Conservation (phyloP, 2,113 vertebrate genomes). For the Laticauda colubrina region DNA sequence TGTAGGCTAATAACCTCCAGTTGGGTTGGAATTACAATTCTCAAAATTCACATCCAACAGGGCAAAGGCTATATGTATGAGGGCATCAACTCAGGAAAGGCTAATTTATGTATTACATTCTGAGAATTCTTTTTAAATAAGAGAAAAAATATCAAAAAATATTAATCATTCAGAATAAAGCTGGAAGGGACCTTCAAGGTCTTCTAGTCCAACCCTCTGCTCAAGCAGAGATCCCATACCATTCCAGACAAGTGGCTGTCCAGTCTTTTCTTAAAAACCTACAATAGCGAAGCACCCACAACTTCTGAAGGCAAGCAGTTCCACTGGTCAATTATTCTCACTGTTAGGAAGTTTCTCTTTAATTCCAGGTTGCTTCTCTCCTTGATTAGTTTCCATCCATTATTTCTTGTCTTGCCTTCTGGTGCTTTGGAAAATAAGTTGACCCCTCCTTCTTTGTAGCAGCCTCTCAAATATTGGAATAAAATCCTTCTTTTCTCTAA, state of each 20-base stretch:
- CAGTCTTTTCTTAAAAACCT: not conserved
- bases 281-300: not conserved
- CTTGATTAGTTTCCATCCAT: not conserved
- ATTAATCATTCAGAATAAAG: not conserved
- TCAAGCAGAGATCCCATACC: too few relatives aligned
- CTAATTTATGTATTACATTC: not conserved
- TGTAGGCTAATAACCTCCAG: not conserved
- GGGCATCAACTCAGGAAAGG: not conserved
- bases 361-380: not conserved
- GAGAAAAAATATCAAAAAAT: not conserved
- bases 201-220: too few relatives aligned
- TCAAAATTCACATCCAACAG: not conserved
- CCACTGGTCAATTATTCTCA: not conserved
- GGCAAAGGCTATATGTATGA: not conserved
- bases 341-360: not conserved
- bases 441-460: not conserved
- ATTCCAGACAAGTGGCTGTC: not conserved
- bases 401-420: not conserved
- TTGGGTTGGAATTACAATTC: not conserved
- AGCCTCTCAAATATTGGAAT: not conserved
- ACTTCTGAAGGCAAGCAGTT: not conserved
- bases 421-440: not conserved
- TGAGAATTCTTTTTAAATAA: not conserved
- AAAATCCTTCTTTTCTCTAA: not conserved
- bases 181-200: too few relatives aligned